Conservation (phyloP, 2,797 vertebrate genomes). For the Chrysolophus pictus region DNA sequence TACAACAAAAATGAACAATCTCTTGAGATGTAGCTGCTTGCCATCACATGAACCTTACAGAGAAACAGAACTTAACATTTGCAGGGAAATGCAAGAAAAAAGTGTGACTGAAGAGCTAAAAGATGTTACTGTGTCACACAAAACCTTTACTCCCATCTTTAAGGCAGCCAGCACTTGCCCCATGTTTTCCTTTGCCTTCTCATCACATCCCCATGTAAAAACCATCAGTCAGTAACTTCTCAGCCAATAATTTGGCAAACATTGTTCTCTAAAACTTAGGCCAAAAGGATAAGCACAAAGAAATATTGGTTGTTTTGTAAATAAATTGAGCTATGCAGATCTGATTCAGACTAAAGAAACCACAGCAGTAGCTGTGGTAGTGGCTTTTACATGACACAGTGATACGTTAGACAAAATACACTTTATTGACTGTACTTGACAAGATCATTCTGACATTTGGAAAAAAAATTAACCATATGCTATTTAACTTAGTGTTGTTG, state of each 20-base stretch:
- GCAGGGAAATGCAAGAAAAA: neutral
- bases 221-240: neutral
- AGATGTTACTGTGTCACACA: neutral
- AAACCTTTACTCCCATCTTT: neutral
- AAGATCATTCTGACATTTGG: neutral
- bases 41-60: neutral
- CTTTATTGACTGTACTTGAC: neutral
- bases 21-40: neutral
- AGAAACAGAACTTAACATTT: neutral
- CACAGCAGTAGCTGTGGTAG: neutral
- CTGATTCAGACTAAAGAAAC: conserved; percentile 39
- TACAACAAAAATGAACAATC: neutral
- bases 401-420: neutral
- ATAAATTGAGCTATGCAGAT: conserved; percentile 52
- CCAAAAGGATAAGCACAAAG: conserved; percentile 42
- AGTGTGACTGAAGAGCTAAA: neutral
- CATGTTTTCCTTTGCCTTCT: neutral
- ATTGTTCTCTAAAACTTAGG: neutral
- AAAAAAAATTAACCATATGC: neutral
- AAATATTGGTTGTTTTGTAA: conserved; percentile 57
- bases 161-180: neutral
- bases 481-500: neutral
- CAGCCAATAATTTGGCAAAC: conserved; percentile 36
- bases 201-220: neutral
- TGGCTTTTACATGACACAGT: neutral